Percentiles rank a stretch among this genome's conserved stretches.
These are phyloP conservation scores for Ceryle rudis DNA, from an alignment of 2,797 vertebrate species.

Conservation along the genomic window DNA sequence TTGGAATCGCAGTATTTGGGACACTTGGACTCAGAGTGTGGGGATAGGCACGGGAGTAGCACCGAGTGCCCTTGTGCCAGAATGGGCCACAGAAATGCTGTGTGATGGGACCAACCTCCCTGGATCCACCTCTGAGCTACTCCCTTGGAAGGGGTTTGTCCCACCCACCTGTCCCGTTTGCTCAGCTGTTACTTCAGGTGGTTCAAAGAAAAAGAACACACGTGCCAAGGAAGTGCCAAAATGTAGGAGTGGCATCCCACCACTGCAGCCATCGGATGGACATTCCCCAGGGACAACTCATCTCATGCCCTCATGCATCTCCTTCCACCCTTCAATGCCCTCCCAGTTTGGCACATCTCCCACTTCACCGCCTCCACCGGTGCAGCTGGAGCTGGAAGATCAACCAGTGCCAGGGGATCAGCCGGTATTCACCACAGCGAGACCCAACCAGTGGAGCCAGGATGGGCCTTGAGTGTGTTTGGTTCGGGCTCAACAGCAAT, in stretches of 20 bases:
- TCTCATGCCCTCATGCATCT: neutral
- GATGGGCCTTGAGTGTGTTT: neutral
- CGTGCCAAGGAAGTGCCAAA: neutral
- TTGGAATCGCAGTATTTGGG: neutral
- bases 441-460: neutral
- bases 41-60: fast-evolving
- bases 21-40: neutral
- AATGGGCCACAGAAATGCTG: fast-evolving
- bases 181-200: neutral
- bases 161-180: neutral
- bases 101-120: neutral
- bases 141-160: neutral
- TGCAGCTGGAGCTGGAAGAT: neutral
- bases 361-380: neutral
- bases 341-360: slow-evolving; percentile 39
- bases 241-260: neutral
- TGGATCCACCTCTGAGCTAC: neutral
- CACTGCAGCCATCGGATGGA: fast-evolving
- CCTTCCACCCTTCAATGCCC: neutral
- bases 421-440: neutral
- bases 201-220: neutral
- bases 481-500: neutral
- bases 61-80: fast-evolving
- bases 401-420: neutral
- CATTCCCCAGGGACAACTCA: neutral